phyloP scores from a whole-genome alignment of 2,113 vertebrate species.

The Bubalus kerabau region DNA sequence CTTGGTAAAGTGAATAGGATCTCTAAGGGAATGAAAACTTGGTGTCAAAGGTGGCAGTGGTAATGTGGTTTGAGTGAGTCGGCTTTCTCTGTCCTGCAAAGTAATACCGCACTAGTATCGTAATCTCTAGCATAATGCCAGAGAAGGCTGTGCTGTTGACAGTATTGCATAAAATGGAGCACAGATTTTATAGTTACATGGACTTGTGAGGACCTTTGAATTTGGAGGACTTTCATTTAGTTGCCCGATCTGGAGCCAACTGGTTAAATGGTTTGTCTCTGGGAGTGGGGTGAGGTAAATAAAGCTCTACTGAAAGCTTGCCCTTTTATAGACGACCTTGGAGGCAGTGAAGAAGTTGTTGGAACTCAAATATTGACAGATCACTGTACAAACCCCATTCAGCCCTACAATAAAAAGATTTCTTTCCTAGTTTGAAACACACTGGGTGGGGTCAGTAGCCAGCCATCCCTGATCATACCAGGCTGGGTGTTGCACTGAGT shows the following conservation, averaged over 20 bases:
- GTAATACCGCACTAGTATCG: not conserved
- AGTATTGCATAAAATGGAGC: not conserved
- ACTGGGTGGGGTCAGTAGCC: not conserved
- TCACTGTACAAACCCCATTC: not conserved
- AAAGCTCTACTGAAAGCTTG: not conserved
- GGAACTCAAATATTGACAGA: not conserved
- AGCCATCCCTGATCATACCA: not conserved
- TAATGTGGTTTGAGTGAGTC: not conserved
- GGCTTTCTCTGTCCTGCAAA: not conserved
- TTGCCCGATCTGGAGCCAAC: not conserved
- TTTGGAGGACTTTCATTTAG: not conserved
- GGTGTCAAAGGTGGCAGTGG: not conserved
- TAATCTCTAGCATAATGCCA: not conserved
- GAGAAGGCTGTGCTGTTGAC: not conserved
- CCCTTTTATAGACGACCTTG: not conserved
- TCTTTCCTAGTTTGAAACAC: not conserved
- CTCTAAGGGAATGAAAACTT: not conserved
- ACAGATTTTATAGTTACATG: not conserved
- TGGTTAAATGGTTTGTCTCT: not conserved
- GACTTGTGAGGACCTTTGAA: not conserved
- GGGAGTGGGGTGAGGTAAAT: not conserved
- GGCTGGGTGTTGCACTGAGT: not conserved
- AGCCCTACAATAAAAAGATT: not conserved
- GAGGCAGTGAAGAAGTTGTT: not conserved
- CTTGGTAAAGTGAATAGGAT: not conserved